Evolutionary conservation across 2,888 invertebrate species (phyloP).

Genomic region (Rhopalosiphum nymphaeae): DNA sequence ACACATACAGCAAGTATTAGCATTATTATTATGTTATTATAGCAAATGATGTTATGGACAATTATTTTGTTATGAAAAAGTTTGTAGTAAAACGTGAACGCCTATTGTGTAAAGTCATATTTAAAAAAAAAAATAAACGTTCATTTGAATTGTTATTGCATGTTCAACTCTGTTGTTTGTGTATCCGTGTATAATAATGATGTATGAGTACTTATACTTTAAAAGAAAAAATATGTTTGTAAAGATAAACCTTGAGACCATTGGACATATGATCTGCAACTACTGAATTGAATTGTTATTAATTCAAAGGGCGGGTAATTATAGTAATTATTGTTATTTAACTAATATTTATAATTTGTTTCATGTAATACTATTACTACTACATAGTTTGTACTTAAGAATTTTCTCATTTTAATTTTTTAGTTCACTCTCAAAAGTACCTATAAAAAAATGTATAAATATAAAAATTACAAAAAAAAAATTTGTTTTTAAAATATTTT

Average conservation of each 20-base stretch:
- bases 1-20: no score
- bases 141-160: neutral
- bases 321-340: neutral
- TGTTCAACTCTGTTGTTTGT: neutral
- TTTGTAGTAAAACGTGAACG: neutral
- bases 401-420: no score
- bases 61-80: neutral
- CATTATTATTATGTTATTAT: neutral
- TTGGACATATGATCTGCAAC: neutral
- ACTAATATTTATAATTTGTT: neutral
- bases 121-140: neutral
- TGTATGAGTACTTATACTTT: neutral
- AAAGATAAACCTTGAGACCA: neutral
- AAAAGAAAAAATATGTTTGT: neutral
- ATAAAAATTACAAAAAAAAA: no score
- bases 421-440: no score
- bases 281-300: neutral
- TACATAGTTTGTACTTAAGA: no score
- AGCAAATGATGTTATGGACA: neutral
- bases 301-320: neutral
- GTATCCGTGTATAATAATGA: neutral
- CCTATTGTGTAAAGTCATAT: neutral
- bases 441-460: no score
- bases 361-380: neutral
- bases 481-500: no score